Percentiles rank a stretch among this genome's conserved stretches.
phyloP scores from a whole-genome alignment of 1,140 invertebrate species.

The Meloidogyne chitwoodi region DNA sequence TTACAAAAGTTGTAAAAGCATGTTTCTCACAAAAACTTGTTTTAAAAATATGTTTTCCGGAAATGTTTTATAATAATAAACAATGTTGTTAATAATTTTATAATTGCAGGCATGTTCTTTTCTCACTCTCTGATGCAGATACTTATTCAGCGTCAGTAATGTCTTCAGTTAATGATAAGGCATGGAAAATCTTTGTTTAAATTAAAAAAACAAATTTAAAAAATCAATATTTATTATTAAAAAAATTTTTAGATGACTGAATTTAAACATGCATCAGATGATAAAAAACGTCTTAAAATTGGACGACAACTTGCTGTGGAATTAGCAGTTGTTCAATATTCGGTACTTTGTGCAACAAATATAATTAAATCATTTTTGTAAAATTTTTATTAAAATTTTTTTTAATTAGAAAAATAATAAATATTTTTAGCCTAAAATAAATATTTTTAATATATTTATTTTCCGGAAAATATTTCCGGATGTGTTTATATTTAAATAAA shows the following conservation, averaged over 20 bases:
- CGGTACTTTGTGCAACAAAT: conserved; percentile 45
- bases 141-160: conserved; percentile 43
- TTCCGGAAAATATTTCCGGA: too few species aligned
- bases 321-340: conserved; percentile 43
- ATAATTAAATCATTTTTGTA: conserved; percentile 22
- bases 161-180: conserved; percentile 48
- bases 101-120: conserved; percentile 47
- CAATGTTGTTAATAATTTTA: too few species aligned
- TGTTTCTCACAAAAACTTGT: too few species aligned
- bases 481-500: too few species aligned
- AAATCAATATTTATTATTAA: neutral
- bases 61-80: too few species aligned
- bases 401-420: too few species aligned
- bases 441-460: too few species aligned
- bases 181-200: neutral
- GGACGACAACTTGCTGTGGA: conserved; percentile 36
- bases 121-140: conserved; percentile 40
- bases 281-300: conserved; percentile 1
- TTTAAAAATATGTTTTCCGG: neutral
- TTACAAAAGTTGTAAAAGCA: neutral
- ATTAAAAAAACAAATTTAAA: conserved; percentile 4
- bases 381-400: too few species aligned
- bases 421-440: too few species aligned
- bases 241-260: conserved; percentile 23
- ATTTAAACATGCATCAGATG: conserved; percentile 18